phyloP scores from a whole-genome alignment of 2,888 invertebrate species.

The Cecidostiba fungosa region DNA sequence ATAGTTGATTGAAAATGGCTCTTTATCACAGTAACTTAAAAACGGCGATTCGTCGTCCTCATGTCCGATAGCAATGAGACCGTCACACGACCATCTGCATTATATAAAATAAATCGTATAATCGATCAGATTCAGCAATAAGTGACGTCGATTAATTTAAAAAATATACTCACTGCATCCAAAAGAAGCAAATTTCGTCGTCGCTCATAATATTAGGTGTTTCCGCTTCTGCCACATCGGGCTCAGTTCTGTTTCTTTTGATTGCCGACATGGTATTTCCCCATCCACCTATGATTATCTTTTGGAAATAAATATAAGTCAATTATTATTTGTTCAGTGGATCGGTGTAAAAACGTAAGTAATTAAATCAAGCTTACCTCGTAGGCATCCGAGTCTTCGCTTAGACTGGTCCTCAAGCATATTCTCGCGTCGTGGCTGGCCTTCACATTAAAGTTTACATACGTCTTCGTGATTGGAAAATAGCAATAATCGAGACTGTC shows the following conservation, averaged over 20 bases:
- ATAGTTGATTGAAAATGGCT: conserved; percentile 72
- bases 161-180: conserved; percentile 68
- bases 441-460: conserved; percentile 67
- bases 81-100: conserved; percentile 54
- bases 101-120: not conserved
- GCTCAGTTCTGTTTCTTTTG: conserved; percentile 68
- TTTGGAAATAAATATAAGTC: not conserved
- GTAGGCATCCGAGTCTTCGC: conserved; percentile 71
- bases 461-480: conserved; percentile 70
- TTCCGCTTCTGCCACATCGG: conserved; percentile 69
- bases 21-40: conserved; percentile 69
- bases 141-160: not conserved
- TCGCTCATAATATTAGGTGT: conserved; percentile 68
- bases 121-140: not conserved
- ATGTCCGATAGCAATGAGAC: conserved; percentile 67
- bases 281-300: conserved; percentile 72
- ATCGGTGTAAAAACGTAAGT: not conserved
- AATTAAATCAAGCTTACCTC: conserved; percentile 66
- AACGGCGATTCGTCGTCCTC: conserved; percentile 64
- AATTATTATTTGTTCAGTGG: not conserved
- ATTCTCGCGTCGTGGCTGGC: conserved; percentile 72
- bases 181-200: conserved; percentile 66
- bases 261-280: conserved; percentile 71
- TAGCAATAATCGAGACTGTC: conserved; percentile 71
- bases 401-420: conserved; percentile 71